Base-by-base conservation (phyloP, 2,888 invertebrate genomes). In the Sarcophaga carnaria region DNA sequence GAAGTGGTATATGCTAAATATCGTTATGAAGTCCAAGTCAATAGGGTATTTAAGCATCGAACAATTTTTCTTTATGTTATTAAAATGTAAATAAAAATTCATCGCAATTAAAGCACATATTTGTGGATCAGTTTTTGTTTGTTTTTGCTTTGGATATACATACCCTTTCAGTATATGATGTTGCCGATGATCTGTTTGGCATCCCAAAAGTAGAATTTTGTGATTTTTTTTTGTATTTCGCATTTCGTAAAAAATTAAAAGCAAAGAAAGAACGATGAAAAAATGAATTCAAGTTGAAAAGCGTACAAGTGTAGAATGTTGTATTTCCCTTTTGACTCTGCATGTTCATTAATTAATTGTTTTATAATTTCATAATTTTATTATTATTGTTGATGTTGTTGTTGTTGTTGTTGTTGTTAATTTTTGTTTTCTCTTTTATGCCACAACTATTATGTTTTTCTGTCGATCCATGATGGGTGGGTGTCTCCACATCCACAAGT, bases 311-410 rank as follows among this genome's bases (percentile, higher is more conserved):
- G 83, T 63, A 76, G 59, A 77, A 69, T 22, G 25, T 25, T 54
- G 78, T 66, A 84, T 77, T 87, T 87, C 87, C 87, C 84, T 83
- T 71, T 82, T 87, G 78, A 49, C 87, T 87, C 87, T 79, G 87
- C 87, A 84, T 87, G 84, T 72, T 87, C 81, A 84, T 81, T 84
- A 87, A 87, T 87, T 87, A 87, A 87, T 84, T 80, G 83, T 83
- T 86, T 83, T 80, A 70, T 83, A 86, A 83, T 86, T 86, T 86
- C 74, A 86, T 83, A 74, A 86, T 86, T 82, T 62, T 71, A 45
- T 49, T 62, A 66, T 20, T 22, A 37, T 47, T 37, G 20, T 20
- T 71, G 14, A 37, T 37, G 37, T 77, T 59, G 69, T 62, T 2
- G n/a, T 6, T 37, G 37, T 77, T 59, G 67, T 62, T 2, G n/a